These are phyloP conservation scores for Calvadosia cruxmelitensis DNA, from an alignment of 30 jellyfish, hydroid and myxozoan species.

Conservation along the genomic window DNA sequence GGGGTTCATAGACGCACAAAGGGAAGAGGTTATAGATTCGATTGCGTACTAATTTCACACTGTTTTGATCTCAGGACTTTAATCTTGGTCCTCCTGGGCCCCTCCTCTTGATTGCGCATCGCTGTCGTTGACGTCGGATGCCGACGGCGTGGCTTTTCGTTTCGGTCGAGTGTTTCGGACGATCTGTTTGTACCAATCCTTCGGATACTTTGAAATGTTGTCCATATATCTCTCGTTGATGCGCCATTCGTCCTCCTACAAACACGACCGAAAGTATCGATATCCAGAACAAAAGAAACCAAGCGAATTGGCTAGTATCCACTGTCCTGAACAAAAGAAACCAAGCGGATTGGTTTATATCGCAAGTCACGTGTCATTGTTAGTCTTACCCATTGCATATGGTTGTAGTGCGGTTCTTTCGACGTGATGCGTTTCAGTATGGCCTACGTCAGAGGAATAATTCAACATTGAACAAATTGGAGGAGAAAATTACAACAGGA, in stretches of 20 bases:
- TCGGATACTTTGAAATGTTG: conserved; percentile 84
- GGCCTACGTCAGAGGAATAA: too few relatives aligned
- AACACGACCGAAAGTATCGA: too few relatives aligned
- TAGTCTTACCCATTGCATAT: conserved; percentile 70
- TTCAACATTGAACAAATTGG: too few relatives aligned
- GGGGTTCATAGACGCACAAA: too few relatives aligned
- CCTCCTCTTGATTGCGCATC: conserved; percentile 1
- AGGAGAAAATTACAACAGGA: too few relatives aligned
- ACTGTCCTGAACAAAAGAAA: background rate
- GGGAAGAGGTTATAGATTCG: too few relatives aligned
- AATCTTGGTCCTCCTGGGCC: too few relatives aligned
- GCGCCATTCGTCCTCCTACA: conserved; percentile 77
- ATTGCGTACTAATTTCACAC: too few relatives aligned
- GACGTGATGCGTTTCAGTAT: conserved; percentile 74
- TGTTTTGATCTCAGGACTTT: too few relatives aligned
- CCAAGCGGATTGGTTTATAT: too few relatives aligned
- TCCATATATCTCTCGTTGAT: conserved; percentile 72
- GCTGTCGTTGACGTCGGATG: background rate
- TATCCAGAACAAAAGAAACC: background rate
- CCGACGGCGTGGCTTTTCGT: background rate
- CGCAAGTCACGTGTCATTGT: too few relatives aligned
- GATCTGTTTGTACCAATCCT: conserved; percentile 50
- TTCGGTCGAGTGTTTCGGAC: conserved; percentile 11
- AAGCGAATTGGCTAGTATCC: background rate
- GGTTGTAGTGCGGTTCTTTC: conserved; percentile 80